phyloP scores from a whole-genome alignment of 2,888 invertebrate species.

The Phortica okadai region DNA sequence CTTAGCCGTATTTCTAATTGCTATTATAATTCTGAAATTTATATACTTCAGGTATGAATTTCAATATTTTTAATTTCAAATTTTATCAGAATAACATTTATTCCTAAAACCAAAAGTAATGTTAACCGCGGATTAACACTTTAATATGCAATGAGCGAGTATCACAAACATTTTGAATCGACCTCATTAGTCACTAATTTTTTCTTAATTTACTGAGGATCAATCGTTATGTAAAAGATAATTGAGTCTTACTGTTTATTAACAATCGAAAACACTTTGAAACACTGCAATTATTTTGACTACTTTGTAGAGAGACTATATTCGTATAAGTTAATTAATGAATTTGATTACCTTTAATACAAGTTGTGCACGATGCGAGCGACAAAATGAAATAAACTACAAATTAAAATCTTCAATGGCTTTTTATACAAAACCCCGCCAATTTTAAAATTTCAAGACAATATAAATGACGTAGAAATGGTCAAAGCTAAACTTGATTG shows the following conservation, averaged over 20 bases:
- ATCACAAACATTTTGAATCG: background rate
- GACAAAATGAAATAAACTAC: conserved; percentile 4
- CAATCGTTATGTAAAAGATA: background rate
- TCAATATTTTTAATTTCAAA: no score
- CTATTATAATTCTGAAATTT: no score
- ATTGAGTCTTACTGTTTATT: background rate
- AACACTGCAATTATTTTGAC: background rate
- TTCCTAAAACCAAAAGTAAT: no score
- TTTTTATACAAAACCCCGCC: background rate
- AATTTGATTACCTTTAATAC: background rate
- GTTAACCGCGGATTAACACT: no score
- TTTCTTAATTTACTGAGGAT: background rate
- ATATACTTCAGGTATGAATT: no score
- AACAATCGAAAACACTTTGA: background rate
- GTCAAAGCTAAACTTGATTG: background rate
- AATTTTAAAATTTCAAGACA: background rate
- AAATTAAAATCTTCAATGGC: background rate
- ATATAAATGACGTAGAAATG: background rate
- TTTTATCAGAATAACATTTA: no score
- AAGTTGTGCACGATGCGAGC: conserved; percentile 6
- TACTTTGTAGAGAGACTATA: background rate
- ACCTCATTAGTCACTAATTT: background rate
- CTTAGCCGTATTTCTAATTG: no score
- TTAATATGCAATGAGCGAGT: no score
- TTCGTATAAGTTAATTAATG: no score